Conservation (phyloP, 2,797 vertebrate genomes). For the Fistularia commersonii region DNA sequence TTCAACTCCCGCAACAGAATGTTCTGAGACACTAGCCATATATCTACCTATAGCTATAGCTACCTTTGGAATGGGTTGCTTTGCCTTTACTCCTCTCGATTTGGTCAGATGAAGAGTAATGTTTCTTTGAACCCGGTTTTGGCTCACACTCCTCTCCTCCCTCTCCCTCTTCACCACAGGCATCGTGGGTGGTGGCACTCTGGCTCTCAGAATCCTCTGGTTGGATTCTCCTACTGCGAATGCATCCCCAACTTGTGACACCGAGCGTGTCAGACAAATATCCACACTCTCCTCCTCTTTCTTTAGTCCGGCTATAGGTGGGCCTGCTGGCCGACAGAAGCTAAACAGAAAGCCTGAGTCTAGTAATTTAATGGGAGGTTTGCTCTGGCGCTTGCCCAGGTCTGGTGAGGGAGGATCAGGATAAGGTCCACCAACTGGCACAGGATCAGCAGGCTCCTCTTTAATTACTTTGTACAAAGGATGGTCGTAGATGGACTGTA, state of each 20-base stretch:
- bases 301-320: slow-evolving; percentile 65
- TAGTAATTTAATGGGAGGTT: slow-evolving; percentile 79
- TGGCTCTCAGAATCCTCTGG: slow-evolving; percentile 49
- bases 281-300: slow-evolving; percentile 80
- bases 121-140: slow-evolving; percentile 32
- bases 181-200: slow-evolving; percentile 35
- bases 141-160: slow-evolving; percentile 51
- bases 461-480: slow-evolving; percentile 78
- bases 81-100: slow-evolving; percentile 34
- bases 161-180: slow-evolving; percentile 60
- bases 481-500: slow-evolving; percentile 60
- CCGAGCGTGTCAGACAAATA: slow-evolving; percentile 74
- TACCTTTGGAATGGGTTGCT: slow-evolving; percentile 57
- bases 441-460: slow-evolving; percentile 76
- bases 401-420: slow-evolving; percentile 66
- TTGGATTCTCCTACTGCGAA: slow-evolving; percentile 40
- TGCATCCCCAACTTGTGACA: slow-evolving; percentile 50
- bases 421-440: slow-evolving; percentile 63
- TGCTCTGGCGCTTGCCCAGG: slow-evolving; percentile 80
- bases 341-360: slow-evolving; percentile 81
- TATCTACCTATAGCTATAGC: slow-evolving; percentile 38
- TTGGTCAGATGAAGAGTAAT: slow-evolving; percentile 23
- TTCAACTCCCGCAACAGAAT: no score
- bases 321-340: slow-evolving; percentile 71
- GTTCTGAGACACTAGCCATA: no score